Evolutionary conservation across 2,113 vertebrate genomes (phyloP).

Genomic region (Ailuropoda melanoleuca): DNA sequence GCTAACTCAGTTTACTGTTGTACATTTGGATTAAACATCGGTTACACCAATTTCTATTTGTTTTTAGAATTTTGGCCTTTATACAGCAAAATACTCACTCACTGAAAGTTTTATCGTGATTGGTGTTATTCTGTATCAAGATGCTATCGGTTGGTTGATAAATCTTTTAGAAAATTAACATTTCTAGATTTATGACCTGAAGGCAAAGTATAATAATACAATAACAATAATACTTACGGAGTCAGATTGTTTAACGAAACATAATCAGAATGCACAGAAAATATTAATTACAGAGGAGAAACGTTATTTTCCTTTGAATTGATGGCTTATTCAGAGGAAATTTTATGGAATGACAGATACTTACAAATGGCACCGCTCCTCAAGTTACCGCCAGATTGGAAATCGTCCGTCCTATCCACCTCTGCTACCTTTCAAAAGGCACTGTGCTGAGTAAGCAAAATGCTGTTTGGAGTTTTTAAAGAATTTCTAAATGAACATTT

Average conservation of each 20-base stretch:
- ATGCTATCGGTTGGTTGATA: neutral
- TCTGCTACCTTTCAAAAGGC: neutral
- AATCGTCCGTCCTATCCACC: neutral
- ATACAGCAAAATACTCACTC: constrained; percentile 77
- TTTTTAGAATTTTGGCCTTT: constrained; percentile 79
- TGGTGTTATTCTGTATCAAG: constrained; percentile 48
- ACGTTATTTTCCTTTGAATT: neutral
- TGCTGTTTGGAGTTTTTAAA: neutral
- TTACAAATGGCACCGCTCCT: neutral
- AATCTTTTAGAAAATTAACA: neutral
- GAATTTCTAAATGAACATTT: neutral
- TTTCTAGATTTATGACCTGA: constrained; percentile 14
- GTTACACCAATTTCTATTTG: constrained; percentile 84
- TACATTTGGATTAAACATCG: constrained; percentile 80
- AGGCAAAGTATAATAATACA: neutral
- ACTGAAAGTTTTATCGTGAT: constrained; percentile 49
- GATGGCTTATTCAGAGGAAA: neutral
- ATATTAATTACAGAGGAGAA: neutral
- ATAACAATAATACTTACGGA: neutral
- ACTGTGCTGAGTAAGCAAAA: neutral
- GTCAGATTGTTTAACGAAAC: neutral
- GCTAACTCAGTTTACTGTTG: constrained; percentile 81
- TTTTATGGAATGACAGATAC: neutral
- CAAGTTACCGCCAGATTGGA: neutral
- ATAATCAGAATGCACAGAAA: neutral